Base-by-base conservation (phyloP, 2,797 vertebrate genomes). In the Bradypodion pumilum region DNA sequence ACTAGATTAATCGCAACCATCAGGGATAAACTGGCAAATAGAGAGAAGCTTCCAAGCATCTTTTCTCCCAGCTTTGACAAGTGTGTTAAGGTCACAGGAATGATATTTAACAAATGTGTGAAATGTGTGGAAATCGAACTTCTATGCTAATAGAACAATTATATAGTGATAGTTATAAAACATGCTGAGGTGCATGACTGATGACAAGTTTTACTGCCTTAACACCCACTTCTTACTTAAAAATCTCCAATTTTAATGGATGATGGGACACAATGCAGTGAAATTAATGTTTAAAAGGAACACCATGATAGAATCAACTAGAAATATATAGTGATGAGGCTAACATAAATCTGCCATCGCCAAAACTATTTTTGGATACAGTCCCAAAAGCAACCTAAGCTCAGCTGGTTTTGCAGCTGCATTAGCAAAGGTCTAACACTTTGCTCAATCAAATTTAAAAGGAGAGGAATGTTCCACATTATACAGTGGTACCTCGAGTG, bases 351-450 rank as follows among this genome's bases (percentile, higher is more conserved):
- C 73, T 86, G 2, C 5, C 60, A 60, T 25, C 77, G n/a, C 35
- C 76, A 81, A 88, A 85, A 9, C 5, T 85, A 29, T 86, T 70
- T 13, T 83, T 85, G 90, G 79, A 85, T 29, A 5, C 59, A 9
- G 35, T 40, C 80, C 7, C 1, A 79, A 32, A 59, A 80, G 81
- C 2, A 1, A 32, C 72, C 56, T 77, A 56, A 62, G n/a, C 27
- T 79, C 56, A 89, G 76, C 21, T 0, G 0, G 62, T 60, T 87
- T 68, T 79, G 40, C 32, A 87, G 27, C 62, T 0, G 9, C 32
- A 4, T 29, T 84, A 73, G 0, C 84, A 66, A 56, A 0, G 0
- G 80, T 49, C 73, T 63, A 81, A 62, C 35, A 74, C 86, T 82
- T 78, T 0, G 52, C 37, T 85, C 69, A 86, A 40, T 63, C 65